Conservation (phyloP, 2,113 vertebrate species). For the Colossoma macropomum region DNA sequence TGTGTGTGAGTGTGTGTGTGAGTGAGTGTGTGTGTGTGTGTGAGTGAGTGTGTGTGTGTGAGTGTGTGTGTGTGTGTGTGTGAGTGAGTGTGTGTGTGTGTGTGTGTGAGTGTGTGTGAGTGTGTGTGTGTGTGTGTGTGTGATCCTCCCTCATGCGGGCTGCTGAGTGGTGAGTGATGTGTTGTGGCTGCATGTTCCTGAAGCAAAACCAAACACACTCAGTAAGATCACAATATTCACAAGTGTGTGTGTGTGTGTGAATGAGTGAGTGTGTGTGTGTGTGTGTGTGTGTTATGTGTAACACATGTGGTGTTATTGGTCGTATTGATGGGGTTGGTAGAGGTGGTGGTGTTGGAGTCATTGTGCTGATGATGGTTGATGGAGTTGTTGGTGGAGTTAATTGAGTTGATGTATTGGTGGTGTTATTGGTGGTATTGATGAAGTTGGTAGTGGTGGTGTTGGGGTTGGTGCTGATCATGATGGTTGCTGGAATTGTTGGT, state of each 20-base stretch:
- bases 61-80: too few species aligned
- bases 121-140: neutral
- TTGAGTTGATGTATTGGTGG: neutral
- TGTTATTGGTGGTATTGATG: neutral
- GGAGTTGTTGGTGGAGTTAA: neutral
- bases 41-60: neutral
- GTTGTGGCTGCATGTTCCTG: neutral
- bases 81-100: neutral
- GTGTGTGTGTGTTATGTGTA: too few species aligned
- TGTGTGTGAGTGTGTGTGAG: neutral
- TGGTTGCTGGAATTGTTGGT: too few species aligned
- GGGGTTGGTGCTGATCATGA: neutral
- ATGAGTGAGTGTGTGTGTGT: too few species aligned
- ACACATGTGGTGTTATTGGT: neutral
- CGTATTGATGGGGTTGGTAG: neutral
- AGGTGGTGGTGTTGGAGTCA: neutral
- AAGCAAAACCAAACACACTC: slow-evolving; percentile 25
- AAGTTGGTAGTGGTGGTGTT: neutral
- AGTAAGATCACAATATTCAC: neutral
- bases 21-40: neutral
- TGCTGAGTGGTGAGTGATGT: neutral
- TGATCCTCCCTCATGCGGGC: neutral
- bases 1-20: neutral
- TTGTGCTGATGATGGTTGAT: neutral
- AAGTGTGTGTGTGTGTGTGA: too few species aligned